A percentile compares a stretch with the other conserved stretches of the same genome.
Conservation (phyloP, 1,140 invertebrate genomes). For the Pseudomyrmex pallidus region DNA sequence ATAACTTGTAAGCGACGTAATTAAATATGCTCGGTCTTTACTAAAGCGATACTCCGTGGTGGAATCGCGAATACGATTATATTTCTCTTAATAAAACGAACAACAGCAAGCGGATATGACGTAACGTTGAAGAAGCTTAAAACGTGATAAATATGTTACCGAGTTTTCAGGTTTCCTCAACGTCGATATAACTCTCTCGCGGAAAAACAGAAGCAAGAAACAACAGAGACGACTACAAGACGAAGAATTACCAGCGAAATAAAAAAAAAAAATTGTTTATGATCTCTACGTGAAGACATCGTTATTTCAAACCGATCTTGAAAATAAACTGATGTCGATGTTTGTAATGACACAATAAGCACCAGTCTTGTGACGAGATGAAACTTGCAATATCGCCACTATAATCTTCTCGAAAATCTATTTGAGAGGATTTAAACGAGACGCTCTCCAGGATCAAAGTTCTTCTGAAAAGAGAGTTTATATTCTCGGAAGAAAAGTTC, state of each 20-base stretch:
- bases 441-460: constrained; percentile 2
- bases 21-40: constrained; percentile 18
- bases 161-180: neutral
- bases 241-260: neutral
- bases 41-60: neutral
- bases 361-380: neutral
- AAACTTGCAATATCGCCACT: constrained; percentile 12
- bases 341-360: neutral
- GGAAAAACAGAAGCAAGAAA: too few relatives aligned
- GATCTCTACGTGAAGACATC: neutral
- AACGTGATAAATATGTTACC: neutral
- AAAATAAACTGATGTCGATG: neutral
- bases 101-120: constrained; percentile 8
- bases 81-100: constrained; percentile 21
- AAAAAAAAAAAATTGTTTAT: neutral
- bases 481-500: neutral
- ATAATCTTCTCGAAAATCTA: constrained; percentile 3
- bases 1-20: constrained; percentile 20
- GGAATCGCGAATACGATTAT: constrained; percentile 25
- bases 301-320: too few relatives aligned
- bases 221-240: too few relatives aligned
- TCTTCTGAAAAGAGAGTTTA: neutral
- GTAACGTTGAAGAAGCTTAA: neutral
- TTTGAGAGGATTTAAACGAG: neutral
- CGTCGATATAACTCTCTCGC: too few relatives aligned